A percentile compares a stretch with the other conserved stretches of the same genome.
These are phyloP conservation scores for Pocillopora grandis DNA, from an alignment of 92 coral and sea anemone species.

Conservation along the genomic window DNA sequence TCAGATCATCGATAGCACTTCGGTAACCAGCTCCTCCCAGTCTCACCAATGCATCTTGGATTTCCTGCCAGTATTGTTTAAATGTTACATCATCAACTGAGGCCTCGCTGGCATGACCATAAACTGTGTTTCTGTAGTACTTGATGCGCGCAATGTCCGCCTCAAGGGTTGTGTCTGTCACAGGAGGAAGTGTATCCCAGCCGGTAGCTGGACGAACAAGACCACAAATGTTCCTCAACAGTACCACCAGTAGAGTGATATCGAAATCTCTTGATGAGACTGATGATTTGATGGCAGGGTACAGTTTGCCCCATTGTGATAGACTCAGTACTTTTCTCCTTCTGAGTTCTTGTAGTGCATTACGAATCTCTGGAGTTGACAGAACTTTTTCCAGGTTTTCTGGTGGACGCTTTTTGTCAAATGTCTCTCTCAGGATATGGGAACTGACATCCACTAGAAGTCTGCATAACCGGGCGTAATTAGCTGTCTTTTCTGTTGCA, in stretches of 20 bases:
- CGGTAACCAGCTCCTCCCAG: conserved; percentile 28
- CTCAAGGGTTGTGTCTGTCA: conserved; percentile 22
- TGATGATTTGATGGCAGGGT: background rate
- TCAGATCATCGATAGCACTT: conserved; percentile 18
- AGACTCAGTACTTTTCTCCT: background rate
- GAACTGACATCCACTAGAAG: conserved; percentile 41
- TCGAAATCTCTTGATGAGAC: conserved; percentile 35
- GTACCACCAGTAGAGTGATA: conserved; percentile 35
- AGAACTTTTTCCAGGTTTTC: conserved; percentile 19
- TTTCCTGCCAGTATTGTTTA: conserved; percentile 37
- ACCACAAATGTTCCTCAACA: conserved; percentile 11
- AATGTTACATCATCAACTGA: conserved; percentile 29
- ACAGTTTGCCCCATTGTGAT: conserved; percentile 2
- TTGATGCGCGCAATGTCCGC: conserved; percentile 48
- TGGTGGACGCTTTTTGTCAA: conserved; percentile 1
- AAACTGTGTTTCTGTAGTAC: conserved; percentile 34
- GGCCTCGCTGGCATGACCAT: conserved; percentile 28
- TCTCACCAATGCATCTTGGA: conserved; percentile 27
- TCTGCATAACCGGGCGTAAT: conserved; percentile 23
- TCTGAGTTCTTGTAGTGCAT: background rate
- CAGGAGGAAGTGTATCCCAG: conserved; percentile 28
- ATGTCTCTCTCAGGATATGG: conserved; percentile 21
- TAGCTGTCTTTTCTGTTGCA: conserved; percentile 9
- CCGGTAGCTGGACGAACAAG: background rate
- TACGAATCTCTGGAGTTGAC: background rate